Evolutionary conservation across 2,797 vertebrate genomes (phyloP).

Genomic region (Falco naumanni): DNA sequence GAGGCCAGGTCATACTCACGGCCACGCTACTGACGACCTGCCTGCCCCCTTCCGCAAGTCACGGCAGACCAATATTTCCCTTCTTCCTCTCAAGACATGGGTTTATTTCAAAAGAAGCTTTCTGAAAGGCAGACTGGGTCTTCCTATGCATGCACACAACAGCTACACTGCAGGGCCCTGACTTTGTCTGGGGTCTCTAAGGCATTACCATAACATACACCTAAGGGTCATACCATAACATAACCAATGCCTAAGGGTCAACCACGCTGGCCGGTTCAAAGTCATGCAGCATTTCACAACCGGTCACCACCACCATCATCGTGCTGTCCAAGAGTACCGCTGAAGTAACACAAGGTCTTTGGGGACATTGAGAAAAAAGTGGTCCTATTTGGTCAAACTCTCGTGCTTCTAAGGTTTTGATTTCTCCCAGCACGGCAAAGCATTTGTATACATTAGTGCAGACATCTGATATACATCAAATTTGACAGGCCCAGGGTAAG

Average conservation of each 20-base stretch:
- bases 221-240: too few relatives aligned
- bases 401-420: neutral
- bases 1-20: neutral
- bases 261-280: neutral
- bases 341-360: neutral
- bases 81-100: neutral
- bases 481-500: slow-evolving; percentile 35
- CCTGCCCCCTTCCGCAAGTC: neutral
- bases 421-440: neutral
- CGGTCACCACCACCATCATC: fast-evolving
- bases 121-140: neutral
- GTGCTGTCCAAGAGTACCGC: fast-evolving
- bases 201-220: neutral
- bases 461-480: slow-evolving; percentile 56
- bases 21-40: neutral
- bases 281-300: neutral
- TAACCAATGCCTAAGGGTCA: fast-evolving
- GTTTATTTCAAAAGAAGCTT: neutral
- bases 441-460: slow-evolving; percentile 54
- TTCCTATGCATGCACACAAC: neutral
- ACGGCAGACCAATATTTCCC: neutral
- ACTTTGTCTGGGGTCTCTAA: neutral
- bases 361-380: neutral
- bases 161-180: neutral
- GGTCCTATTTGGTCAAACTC: neutral